phyloP scores from a whole-genome alignment of 2,113 vertebrate genomes.

The Stigmatopora argus region DNA sequence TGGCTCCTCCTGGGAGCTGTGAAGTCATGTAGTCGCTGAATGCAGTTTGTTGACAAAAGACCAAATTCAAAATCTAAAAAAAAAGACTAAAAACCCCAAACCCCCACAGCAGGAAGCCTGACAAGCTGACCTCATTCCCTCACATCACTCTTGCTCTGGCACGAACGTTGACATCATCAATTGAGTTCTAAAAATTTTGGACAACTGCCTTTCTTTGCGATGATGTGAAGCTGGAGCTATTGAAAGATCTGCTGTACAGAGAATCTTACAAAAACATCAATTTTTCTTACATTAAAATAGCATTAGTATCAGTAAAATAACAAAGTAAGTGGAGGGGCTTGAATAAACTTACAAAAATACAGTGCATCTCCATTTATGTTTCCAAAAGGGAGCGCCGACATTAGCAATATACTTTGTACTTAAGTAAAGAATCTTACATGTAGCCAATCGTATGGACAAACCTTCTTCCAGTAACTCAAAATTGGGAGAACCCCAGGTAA shows the following conservation, averaged over 20 bases:
- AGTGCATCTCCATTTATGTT: conserved; percentile 24
- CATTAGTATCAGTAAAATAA: conserved; percentile 8
- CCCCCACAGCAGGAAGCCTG: conserved; percentile 36
- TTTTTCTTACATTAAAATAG: conserved; percentile 28
- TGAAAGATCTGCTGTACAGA: conserved; percentile 41
- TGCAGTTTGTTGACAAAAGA: conserved; percentile 1
- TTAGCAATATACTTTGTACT: background rate
- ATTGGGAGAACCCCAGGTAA: background rate
- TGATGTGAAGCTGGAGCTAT: conserved; percentile 13
- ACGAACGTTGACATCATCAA: conserved; percentile 7
- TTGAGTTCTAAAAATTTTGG: background rate
- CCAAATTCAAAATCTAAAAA: background rate
- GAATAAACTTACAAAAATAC: conserved; percentile 34
- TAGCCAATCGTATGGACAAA: background rate
- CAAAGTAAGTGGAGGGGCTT: conserved; percentile 3
- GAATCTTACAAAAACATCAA: conserved; percentile 39
- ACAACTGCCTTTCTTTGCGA: conserved; percentile 3
- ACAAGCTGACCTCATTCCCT: conserved; percentile 51
- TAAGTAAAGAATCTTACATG: background rate
- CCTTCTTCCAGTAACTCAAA: conserved; percentile 1
- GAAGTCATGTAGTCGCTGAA: conserved; percentile 5
- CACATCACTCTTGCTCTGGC: conserved; percentile 19
- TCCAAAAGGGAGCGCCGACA: conserved; percentile 16
- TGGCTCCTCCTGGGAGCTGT: conserved; percentile 41
- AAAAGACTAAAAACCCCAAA: conserved; percentile 12